Percentiles rank a stretch among this genome's conserved stretches.
Evolutionary conservation across 2,888 invertebrate species (phyloP).

Genomic region (Netelia virgata): DNA sequence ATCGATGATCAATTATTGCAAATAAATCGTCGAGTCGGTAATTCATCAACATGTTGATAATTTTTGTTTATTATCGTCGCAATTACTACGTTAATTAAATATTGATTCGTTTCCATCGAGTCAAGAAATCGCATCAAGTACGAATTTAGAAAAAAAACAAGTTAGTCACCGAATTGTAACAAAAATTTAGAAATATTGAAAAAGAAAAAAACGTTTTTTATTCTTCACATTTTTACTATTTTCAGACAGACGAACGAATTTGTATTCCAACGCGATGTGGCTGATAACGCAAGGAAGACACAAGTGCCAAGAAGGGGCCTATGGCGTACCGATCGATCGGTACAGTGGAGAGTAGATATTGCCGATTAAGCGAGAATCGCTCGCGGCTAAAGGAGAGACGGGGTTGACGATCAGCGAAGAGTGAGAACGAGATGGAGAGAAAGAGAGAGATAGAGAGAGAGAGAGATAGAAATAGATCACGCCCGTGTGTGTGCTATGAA

Average conservation of each 20-base stretch:
- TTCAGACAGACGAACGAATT: background rate
- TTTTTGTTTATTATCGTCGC: too few species aligned
- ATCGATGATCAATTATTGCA: too few species aligned
- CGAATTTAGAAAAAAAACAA: too few species aligned
- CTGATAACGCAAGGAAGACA: background rate
- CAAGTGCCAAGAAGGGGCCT: conserved; percentile 10
- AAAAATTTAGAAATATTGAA: too few species aligned
- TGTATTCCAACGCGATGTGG: background rate
- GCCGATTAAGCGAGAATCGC: conserved; percentile 69
- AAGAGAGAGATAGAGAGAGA: background rate
- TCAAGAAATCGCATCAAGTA: too few species aligned
- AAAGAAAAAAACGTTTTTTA: too few species aligned
- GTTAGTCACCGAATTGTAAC: too few species aligned
- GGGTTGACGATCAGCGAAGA: conserved; percentile 45
- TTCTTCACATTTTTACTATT: background rate
- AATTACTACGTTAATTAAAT: too few species aligned
- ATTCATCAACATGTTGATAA: too few species aligned
- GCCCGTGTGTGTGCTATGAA: conserved; percentile 36
- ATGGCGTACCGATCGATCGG: conserved; percentile 44
- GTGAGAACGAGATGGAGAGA: conserved; percentile 11
- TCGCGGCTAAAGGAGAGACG: conserved; percentile 38
- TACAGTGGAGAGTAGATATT: conserved; percentile 56
- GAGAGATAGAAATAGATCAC: background rate
- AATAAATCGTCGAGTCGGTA: too few species aligned
- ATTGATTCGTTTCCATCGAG: too few species aligned